Conservation (phyloP, 2,888 invertebrate genomes). For the Trachelus stipa region DNA sequence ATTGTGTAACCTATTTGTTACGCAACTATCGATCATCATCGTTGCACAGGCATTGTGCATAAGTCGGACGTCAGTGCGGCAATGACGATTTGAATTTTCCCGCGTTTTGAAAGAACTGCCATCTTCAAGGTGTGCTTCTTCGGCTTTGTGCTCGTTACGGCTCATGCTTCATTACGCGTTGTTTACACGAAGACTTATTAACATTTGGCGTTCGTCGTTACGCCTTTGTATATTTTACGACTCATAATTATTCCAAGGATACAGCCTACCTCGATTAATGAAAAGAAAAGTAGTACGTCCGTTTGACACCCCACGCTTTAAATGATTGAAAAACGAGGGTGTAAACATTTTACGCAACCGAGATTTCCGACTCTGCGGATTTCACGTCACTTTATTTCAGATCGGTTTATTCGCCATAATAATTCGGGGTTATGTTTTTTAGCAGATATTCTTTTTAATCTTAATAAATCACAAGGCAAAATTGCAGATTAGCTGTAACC, state of each 20-base stretch:
- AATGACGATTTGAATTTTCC: not conserved
- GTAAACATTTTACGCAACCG: not conserved
- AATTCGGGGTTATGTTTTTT: not conserved
- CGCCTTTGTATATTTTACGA: not conserved
- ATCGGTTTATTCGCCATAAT: not conserved
- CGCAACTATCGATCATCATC: constrained; percentile 40
- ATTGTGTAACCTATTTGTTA: constrained; percentile 42
- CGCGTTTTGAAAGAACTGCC: not conserved
- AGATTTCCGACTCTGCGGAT: not conserved
- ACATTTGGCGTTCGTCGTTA: not conserved
- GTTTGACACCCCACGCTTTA: not conserved
- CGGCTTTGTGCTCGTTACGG: not conserved
- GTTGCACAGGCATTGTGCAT: not conserved
- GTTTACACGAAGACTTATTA: not conserved
- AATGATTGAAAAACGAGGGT: not conserved
- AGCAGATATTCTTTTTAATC: not conserved
- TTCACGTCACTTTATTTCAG: not conserved
- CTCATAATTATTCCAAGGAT: not conserved
- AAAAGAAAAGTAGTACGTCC: not conserved
- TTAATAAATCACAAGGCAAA: not conserved
- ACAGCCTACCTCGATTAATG: not conserved
- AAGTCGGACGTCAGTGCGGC: not conserved
- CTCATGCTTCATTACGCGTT: not conserved
- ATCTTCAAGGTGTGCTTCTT: not conserved
- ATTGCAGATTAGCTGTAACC: not conserved